phyloP scores from a whole-genome alignment of 2,797 vertebrate species.

The Pseudomugil gertrudae region DNA sequence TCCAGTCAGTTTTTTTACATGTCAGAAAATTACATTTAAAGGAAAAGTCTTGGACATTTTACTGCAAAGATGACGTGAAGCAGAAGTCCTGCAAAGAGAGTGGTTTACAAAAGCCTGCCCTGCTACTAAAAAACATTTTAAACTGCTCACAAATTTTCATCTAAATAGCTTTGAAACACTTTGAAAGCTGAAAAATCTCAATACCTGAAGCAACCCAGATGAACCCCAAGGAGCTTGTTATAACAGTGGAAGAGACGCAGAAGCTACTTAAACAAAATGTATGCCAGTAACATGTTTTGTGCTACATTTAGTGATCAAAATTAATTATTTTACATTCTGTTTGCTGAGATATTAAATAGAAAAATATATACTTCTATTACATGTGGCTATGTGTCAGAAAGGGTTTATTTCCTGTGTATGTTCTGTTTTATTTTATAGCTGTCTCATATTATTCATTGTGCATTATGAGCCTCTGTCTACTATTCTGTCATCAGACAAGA shows the following conservation, averaged over 20 bases:
- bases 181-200: no score
- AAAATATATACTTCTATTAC: neutral
- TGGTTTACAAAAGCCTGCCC: neutral
- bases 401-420: neutral
- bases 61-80: neutral
- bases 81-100: neutral
- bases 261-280: neutral
- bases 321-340: neutral
- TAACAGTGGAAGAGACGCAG: neutral
- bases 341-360: neutral
- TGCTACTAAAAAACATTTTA: neutral
- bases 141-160: neutral
- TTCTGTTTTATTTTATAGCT: slow-evolving; percentile 6
- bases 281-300: neutral
- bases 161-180: neutral
- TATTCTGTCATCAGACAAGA: slow-evolving; percentile 30
- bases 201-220: neutral
- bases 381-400: neutral
- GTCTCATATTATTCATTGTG: neutral
- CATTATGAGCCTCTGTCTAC: slow-evolving; percentile 10
- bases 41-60: neutral
- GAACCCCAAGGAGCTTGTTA: neutral
- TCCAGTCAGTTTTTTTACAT: neutral
- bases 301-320: neutral
- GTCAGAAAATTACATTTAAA: neutral